Evolutionary conservation across 2,113 vertebrate genomes (phyloP).

Genomic region (Eurystomus gularis): DNA sequence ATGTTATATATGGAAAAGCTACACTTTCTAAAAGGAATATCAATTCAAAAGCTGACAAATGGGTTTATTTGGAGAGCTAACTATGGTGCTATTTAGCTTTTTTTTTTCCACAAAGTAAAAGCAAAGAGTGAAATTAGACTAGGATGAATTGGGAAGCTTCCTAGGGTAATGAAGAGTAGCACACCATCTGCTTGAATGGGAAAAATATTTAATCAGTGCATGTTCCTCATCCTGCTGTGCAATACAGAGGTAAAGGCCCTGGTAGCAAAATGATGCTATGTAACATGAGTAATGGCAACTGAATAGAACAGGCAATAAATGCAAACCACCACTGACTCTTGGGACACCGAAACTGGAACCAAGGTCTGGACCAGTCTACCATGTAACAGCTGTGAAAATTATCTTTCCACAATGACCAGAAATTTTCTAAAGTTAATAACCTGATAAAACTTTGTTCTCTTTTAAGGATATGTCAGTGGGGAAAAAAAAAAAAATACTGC

Average conservation of each 20-base stretch:
- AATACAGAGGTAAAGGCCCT: neutral
- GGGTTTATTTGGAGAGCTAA: neutral
- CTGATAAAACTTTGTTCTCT: neutral
- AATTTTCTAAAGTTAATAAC: neutral
- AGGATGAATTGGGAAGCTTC: neutral
- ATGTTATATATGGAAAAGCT: neutral
- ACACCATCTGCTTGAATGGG: neutral
- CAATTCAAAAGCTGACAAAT: neutral
- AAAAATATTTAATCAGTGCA: neutral
- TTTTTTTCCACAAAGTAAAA: neutral
- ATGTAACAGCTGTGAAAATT: neutral
- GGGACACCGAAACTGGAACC: neutral
- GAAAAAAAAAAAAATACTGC: neutral
- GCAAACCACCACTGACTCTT: neutral
- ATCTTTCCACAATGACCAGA: neutral
- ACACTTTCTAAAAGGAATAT: neutral
- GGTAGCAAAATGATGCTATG: neutral
- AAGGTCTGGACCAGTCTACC: neutral
- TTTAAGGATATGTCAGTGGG: neutral
- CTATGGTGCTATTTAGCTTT: neutral
- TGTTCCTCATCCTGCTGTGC: neutral
- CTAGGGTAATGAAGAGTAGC: neutral
- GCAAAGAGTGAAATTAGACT: neutral
- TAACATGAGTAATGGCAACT: neutral
- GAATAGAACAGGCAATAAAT: neutral